Percentiles rank a stretch among this genome's conserved stretches.
These are phyloP conservation scores for Philereme vetulata DNA, from an alignment of 2,888 invertebrate species.

Conservation along the genomic window DNA sequence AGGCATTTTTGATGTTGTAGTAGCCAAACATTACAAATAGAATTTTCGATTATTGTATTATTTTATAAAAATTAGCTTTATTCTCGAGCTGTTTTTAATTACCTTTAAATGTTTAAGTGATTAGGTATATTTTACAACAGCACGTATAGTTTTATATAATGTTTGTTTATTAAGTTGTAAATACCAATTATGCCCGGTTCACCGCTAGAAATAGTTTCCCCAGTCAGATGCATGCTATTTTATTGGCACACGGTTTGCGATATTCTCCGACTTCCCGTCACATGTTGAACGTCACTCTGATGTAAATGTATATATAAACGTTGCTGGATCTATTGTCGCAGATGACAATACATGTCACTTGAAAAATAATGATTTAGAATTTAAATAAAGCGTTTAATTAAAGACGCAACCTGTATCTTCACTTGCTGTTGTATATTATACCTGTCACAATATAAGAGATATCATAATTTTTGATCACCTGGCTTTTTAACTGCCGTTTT, in stretches of 20 bases:
- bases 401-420: background rate
- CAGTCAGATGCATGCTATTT: background rate
- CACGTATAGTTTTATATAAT: too few species aligned
- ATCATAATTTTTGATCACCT: constrained; percentile 3
- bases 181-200: too few species aligned
- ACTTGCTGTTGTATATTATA: constrained; percentile 15
- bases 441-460: background rate
- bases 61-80: background rate
- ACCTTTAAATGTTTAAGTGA: too few species aligned
- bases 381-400: background rate
- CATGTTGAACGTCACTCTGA: background rate
- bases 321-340: background rate
- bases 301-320: background rate
- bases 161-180: too few species aligned
- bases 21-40: constrained; percentile 13
- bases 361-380: too few species aligned
- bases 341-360: too few species aligned
- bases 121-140: too few species aligned
- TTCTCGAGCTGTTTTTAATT: too few species aligned
- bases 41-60: constrained; percentile 3
- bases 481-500: constrained; percentile 11
- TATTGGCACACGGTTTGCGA: background rate
- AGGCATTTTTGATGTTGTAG: constrained; percentile 21
- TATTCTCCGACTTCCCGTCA: background rate
- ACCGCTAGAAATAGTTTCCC: background rate